These are phyloP conservation scores for Sphecodes monilicornis DNA, from an alignment of 2,888 invertebrate genomes.

Conservation along the genomic window DNA sequence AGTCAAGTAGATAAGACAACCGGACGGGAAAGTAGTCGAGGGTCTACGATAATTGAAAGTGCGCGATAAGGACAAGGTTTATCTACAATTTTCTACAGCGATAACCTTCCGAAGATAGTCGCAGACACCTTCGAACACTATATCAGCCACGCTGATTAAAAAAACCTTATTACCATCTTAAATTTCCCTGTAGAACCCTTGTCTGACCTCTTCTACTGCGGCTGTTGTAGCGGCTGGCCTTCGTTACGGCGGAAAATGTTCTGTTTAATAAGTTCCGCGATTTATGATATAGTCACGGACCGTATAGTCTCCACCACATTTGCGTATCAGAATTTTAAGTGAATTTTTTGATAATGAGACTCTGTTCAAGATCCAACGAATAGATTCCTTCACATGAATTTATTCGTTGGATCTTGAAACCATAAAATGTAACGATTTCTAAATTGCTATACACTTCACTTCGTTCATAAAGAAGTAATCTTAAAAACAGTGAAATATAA, in stretches of 20 bases:
- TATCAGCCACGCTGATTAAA: background rate
- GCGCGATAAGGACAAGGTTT: conserved; percentile 38
- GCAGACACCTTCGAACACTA: background rate
- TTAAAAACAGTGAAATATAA: too few species aligned
- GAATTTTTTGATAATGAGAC: background rate
- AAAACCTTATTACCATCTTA: conserved; percentile 2
- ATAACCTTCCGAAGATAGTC: conserved; percentile 20
- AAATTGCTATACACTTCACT: too few species aligned
- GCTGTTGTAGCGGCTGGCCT: background rate
- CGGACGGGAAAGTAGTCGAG: conserved; percentile 14
- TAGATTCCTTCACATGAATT: too few species aligned
- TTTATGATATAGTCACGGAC: background rate
- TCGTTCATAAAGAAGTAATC: too few species aligned
- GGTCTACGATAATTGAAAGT: conserved; percentile 45
- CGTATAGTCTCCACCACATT: background rate
- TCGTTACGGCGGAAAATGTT: background rate
- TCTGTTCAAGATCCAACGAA: background rate
- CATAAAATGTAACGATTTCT: too few species aligned
- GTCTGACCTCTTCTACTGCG: background rate
- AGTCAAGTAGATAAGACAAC: conserved; percentile 26
- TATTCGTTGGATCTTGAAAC: too few species aligned
- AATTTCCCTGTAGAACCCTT: conserved; percentile 7
- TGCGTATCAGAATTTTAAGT: background rate
- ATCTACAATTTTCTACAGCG: conserved; percentile 20
- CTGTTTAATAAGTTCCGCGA: conserved; percentile 12